Conservation (phyloP, 2,888 invertebrate species). For the Heteromurus nitidus region DNA sequence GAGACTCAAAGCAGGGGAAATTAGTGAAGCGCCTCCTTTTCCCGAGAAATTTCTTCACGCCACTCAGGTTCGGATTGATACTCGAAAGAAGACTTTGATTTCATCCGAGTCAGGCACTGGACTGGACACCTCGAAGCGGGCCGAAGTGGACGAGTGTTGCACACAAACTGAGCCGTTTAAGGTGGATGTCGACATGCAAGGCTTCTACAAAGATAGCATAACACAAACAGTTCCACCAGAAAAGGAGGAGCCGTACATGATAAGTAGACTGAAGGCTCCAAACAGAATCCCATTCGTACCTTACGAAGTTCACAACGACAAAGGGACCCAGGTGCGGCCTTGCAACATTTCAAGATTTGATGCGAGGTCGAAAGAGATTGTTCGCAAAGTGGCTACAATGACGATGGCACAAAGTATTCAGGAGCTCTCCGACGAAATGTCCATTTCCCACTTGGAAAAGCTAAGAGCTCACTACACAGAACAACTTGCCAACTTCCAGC, state of each 20-base stretch:
- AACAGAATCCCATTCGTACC: neutral
- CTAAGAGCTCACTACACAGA: neutral
- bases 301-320: neutral
- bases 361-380: neutral
- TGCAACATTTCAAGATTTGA: neutral
- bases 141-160: neutral
- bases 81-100: too few relatives aligned
- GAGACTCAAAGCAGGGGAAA: conserved; percentile 33
- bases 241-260: conserved; percentile 3
- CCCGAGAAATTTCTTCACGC: conserved; percentile 20
- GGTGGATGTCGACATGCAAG: conserved; percentile 38
- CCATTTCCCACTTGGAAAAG: neutral
- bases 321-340: conserved; percentile 4
- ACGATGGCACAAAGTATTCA: conserved; percentile 12
- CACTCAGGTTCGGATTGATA: neutral
- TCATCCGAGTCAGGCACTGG: neutral
- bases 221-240: conserved; percentile 3
- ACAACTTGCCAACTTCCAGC: conserved; percentile 20
- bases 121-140: neutral
- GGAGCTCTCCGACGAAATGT: conserved; percentile 22
- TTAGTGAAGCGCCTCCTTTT: conserved; percentile 29
- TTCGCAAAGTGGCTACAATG: neutral
- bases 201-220: neutral
- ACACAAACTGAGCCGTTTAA: conserved; percentile 41
- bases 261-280: neutral